Evolutionary conservation across 2,113 vertebrate species (phyloP), one percentile per base, ranked within the genome.

Genomic region (Dolichotis patagonum): DNA sequence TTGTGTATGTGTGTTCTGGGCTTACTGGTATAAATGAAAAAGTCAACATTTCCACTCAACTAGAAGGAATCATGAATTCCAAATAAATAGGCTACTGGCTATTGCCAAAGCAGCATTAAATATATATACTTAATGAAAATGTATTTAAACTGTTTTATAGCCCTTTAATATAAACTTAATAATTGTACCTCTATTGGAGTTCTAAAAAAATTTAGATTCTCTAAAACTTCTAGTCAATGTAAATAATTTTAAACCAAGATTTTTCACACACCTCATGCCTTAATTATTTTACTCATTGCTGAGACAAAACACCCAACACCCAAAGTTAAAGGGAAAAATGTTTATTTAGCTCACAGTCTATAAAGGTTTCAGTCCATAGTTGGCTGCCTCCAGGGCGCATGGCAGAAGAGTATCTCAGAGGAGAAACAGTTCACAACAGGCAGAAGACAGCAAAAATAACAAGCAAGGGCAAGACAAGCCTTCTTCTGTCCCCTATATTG

Each of bases 101-200:
- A 90, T 80, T 85, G 73, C n/a, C 80, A 92, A 96, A 88, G n/a
- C 73, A 90, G 52, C 14, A 38, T 35, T 85, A 85, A 62, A 54
- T 7, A 35, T 49, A 17, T 35, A n/a, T 17, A 58, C 73, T 73
- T 63, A 30, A 43, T 3, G 2, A 30, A 81, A 84, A 81, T 56
- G 22, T 28, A 43, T 0, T n/a, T 28, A 88, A 24, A n/a, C 30
- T 94, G 9, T 88, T 86, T 71, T 62, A 85, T 7, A 38, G 43
- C 19, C 19, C 24, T 63, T 94, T 90, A 71, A 54, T 43, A 90
- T 56, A 81, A 91, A 90, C 81, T 49, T 78, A 96, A 49, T 28
- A 83, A n/a, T 6, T 41, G 19, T 82, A 5, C 41, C 32, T 65
- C 46, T 35, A 46, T 13, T 22, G 73, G n/a, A 83, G 43, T 28